phyloP scores from a whole-genome alignment of 2,797 vertebrate species.

The Dendrocincla tyrannina region DNA sequence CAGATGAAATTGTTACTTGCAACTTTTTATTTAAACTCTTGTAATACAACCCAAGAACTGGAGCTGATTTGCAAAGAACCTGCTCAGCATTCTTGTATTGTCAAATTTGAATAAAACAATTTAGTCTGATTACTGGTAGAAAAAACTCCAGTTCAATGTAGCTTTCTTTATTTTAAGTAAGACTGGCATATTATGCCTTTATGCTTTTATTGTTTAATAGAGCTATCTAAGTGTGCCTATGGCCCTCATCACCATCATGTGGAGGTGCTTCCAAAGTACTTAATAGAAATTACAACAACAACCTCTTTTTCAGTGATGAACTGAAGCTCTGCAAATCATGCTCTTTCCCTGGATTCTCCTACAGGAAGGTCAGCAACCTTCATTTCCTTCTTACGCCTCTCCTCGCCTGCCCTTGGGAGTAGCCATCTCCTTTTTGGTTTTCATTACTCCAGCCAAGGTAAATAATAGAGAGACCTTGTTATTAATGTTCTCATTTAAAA shows the following conservation, averaged over 20 bases:
- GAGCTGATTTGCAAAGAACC: not conserved
- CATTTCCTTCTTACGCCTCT: constrained; percentile 37
- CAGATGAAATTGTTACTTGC: not conserved
- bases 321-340: constrained; percentile 32
- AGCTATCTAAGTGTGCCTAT: constrained; percentile 3
- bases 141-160: not conserved
- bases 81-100: not conserved
- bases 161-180: not conserved
- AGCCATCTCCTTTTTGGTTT: constrained; percentile 45
- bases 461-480: constrained; percentile 54
- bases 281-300: constrained; percentile 43
- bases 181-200: not conserved
- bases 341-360: constrained; percentile 8
- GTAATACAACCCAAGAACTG: not conserved
- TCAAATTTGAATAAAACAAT: not conserved
- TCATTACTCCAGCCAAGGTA: constrained; percentile 36
- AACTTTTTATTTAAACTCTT: constrained; percentile 3
- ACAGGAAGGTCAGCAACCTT: constrained; percentile 57
- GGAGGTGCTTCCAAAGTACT: not conserved
- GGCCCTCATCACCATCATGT: not conserved
- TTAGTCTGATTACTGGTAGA: not conserved
- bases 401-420: constrained; percentile 40
- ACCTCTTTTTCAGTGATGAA: constrained; percentile 29
- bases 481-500: constrained; percentile 48
- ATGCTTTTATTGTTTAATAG: not conserved